Conservation (phyloP, 2,113 vertebrate genomes). For the Asarcornis scutulata region DNA sequence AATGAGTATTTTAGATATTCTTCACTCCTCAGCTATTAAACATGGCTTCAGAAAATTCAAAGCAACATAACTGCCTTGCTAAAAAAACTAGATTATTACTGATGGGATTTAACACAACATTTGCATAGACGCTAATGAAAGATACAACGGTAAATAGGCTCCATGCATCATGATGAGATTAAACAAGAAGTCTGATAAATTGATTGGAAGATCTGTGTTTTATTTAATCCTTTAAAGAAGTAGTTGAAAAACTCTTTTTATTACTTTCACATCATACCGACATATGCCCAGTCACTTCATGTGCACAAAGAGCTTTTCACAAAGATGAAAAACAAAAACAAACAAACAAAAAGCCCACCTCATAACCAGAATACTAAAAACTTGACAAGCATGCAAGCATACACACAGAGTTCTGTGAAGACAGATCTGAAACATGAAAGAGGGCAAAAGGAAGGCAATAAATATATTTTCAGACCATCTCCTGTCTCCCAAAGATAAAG, state of each 20-base stretch:
- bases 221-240: slow-evolving; percentile 1
- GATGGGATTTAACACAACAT: slow-evolving; percentile 20
- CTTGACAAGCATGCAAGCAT: neutral
- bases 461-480: neutral
- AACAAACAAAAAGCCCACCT: neutral
- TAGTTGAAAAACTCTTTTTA: neutral
- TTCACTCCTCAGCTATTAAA: neutral
- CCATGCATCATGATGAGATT: slow-evolving; percentile 5
- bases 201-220: neutral
- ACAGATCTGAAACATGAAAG: neutral
- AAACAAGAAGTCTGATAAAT: slow-evolving; percentile 20
- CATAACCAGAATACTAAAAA: neutral
- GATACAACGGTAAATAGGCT: neutral
- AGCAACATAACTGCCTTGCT: neutral
- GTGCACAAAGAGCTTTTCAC: neutral
- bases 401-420: neutral
- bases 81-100: slow-evolving; percentile 15
- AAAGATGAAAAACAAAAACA: neutral
- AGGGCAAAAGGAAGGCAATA: neutral
- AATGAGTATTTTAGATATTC: neutral
- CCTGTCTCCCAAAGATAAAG: neutral
- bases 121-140: slow-evolving; percentile 16
- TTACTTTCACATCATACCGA: neutral
- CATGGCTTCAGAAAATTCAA: neutral
- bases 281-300: neutral